Base-by-base conservation (phyloP, 2,113 vertebrate genomes). In the Cebidichthys violaceus region DNA sequence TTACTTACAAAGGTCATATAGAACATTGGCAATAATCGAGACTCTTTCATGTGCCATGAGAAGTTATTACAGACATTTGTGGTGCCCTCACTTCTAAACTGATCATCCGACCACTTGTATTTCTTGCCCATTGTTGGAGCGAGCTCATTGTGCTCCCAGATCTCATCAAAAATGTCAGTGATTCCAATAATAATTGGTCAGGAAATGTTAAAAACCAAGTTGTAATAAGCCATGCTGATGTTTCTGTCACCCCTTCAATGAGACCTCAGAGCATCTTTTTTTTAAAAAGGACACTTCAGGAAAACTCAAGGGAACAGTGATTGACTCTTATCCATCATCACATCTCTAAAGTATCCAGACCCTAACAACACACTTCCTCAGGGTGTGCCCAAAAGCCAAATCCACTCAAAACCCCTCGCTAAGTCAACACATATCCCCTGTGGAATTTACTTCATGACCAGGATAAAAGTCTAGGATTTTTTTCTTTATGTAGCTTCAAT, bases 231-330 rank as follows among this genome's bases (percentile, higher is more conserved):
- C 8, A 27, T 3, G 41, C 54, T 17, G 18, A 66, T 55, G 17
- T 52, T 60, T 66, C 13, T 24, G 1, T 18, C 7, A 64, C n/a
- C 29, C 35, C 6, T 57, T 50, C n/a, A 29, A 14, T 8, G 43
- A 65, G n/a, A 55, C 55, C 77, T 69, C 57, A 71, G 39, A 78
- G 4, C 13, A 54, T 14, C 29, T 55, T 45, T 45, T 33, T 55
- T 45, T 45, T 22, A 22, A 20, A 65, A 11, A 75, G 69, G 47
- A 77, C 79, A 74, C 50, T 61, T 65, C n/a, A 76, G 11, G 4
- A 11, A 9, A 74, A 96, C 88, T 97, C 96, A 95, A 91, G 43
- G 66, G 60, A 80, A 18, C 10, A 77, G 6, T 55, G 2, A 76
- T 15, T 50, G 35, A 81, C 60, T 85, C 59, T 87, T 85, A 88